Conservation (phyloP, 2,113 vertebrate genomes). For the Sylvia atricapilla region DNA sequence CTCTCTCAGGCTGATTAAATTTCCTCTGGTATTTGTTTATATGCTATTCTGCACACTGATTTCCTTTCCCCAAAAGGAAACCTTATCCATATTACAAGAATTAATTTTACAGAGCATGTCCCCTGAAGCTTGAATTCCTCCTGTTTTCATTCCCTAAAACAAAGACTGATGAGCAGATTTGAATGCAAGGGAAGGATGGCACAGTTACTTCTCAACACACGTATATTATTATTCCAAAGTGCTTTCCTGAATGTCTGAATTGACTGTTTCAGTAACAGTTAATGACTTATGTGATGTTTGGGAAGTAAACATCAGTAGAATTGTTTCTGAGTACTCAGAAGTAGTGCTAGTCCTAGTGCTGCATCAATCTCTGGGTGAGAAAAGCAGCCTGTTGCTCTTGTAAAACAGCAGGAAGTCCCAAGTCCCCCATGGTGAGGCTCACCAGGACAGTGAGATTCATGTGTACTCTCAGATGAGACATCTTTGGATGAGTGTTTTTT, state of each 20-base stretch:
- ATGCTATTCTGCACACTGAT: background rate
- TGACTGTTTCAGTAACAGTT: background rate
- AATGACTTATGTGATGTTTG: background rate
- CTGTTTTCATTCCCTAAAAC: background rate
- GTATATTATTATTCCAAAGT: background rate
- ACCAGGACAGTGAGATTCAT: background rate
- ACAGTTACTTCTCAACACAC: background rate
- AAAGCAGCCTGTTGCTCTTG: background rate
- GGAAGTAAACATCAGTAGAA: background rate
- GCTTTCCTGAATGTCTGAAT: background rate
- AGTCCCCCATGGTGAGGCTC: background rate
- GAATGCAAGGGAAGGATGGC: background rate
- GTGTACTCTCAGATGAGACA: background rate
- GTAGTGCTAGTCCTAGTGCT: background rate
- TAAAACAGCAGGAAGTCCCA: background rate
- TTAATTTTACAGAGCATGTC: background rate
- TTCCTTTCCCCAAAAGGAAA: constrained; percentile 19
- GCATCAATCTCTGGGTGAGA: background rate
- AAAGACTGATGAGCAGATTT: background rate
- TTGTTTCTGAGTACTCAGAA: background rate
- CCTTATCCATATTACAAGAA: background rate
- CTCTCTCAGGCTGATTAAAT: constrained; percentile 20
- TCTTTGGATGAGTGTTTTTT: background rate
- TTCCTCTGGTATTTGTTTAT: background rate
- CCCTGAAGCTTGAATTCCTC: background rate